Base-by-base conservation (phyloP, 2,888 invertebrate species). In the Sericinus montela region DNA sequence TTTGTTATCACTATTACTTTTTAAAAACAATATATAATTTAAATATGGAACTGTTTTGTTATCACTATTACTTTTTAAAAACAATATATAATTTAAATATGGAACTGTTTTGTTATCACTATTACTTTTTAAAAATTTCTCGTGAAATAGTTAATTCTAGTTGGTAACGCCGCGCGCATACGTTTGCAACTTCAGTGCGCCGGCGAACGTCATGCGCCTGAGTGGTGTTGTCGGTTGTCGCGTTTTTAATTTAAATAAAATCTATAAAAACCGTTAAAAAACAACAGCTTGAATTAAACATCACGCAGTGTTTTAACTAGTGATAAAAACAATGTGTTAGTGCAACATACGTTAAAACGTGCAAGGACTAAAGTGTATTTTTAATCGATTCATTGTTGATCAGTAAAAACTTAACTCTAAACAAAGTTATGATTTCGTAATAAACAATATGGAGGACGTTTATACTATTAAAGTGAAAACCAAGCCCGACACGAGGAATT, bases 401-500 rank as follows among this genome's bases (percentile, higher is more conserved):
- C 45, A 10, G 30, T 34, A 28, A 39, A 38, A 34, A 28, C 35
- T 34, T 36, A 45, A 44, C 34, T 35, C 38, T 44, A 39, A 48
- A 48, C 48, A 44, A 48, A 47, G 23, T 53, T 59, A 57, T 63
- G 60, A 64, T 66, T 66, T 66, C 63, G 64, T 65, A 59, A 64
- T 61, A 58, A n/a, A 51, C 64, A 75, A 63, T 48, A 92, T 92
- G 92, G 92, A 93, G 82, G 91, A 91, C 75, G 91, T 92, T 13
- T 93, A 92, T 66, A 92, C 92, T 57, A 91, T 93, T 52, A 92
- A 91, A 82, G 91, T 92, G 64, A 91, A 91, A 69, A 90, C 91
- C 7, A 90, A 91, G 67, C 91, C 91, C 1, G 90, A 91, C 58
- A 88, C 91, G 1, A 80, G 90, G 51, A 86, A 85, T 55, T 64